phyloP scores from a whole-genome alignment of 2,888 invertebrate genomes.

The Liposcelis brunnea region DNA sequence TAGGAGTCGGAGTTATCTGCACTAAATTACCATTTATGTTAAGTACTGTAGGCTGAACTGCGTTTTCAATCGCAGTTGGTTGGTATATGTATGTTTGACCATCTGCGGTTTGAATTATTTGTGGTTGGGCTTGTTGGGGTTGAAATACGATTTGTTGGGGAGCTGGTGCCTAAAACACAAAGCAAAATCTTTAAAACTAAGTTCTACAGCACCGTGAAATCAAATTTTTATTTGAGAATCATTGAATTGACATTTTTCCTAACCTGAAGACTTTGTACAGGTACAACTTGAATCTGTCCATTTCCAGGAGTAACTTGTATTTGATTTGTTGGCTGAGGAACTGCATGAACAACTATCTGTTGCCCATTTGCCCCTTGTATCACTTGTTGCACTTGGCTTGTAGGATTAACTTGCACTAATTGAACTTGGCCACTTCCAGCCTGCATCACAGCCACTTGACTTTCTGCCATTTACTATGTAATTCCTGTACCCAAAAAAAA shows the following conservation, averaged over 20 bases:
- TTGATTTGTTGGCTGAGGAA: constrained; percentile 36
- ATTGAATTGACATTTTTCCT: constrained; percentile 6
- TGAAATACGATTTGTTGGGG: constrained; percentile 40
- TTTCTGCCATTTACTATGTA: constrained; percentile 13
- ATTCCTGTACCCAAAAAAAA: constrained; percentile 22
- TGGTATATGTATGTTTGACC: constrained; percentile 88
- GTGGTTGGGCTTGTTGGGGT: constrained; percentile 57
- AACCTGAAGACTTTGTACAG: constrained; percentile 30
- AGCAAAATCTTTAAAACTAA: not conserved
- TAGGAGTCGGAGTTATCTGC: constrained; percentile 37
- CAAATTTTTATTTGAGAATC: constrained; percentile 5
- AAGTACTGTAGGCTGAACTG: constrained; percentile 33
- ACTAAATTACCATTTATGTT: constrained; percentile 63
- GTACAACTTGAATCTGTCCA: constrained; percentile 57
- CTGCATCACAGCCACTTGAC: constrained; percentile 27
- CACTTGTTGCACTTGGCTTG: constrained; percentile 38
- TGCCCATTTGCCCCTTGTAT: constrained; percentile 49
- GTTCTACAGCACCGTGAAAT: constrained; percentile 3
- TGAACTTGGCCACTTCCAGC: constrained; percentile 38
- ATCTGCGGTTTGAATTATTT: constrained; percentile 77
- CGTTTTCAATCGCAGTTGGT: constrained; percentile 30
- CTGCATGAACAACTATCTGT: constrained; percentile 51
- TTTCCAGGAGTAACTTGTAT: constrained; percentile 48
- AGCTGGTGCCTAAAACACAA: constrained; percentile 29
- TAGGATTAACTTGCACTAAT: constrained; percentile 35